Percentiles rank a stretch among this genome's conserved stretches.
phyloP scores from a whole-genome alignment of 92 coral and sea anemone species.

The Chrysogorgia sp. region DNA sequence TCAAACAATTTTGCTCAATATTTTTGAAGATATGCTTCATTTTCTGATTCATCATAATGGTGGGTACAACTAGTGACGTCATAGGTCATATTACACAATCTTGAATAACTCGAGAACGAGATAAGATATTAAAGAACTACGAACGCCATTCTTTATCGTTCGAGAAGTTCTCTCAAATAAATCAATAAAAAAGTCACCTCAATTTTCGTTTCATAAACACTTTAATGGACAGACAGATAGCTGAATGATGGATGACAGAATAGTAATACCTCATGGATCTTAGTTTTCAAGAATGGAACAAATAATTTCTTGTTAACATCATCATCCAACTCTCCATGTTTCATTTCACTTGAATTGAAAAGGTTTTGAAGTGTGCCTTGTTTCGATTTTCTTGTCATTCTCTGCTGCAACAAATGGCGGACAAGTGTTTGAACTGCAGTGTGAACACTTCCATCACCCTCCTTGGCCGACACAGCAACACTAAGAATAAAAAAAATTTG shows the following conservation, averaged over 20 bases:
- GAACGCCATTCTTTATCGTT: no score
- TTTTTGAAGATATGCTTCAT: no score
- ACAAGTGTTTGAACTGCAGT: constrained; percentile 94
- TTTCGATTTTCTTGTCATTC: constrained; percentile 64
- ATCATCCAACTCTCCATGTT: constrained; percentile 66
- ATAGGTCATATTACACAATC: no score
- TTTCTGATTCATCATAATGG: no score
- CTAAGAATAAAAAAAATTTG: constrained; percentile 49
- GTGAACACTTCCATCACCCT: constrained; percentile 94
- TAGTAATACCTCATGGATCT: constrained; percentile 74
- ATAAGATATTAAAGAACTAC: no score
- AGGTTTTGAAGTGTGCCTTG: constrained; percentile 47
- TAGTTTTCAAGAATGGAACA: constrained; percentile 78
- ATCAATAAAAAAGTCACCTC: no score
- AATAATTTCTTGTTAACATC: constrained; percentile 73
- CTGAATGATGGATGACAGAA: neutral
- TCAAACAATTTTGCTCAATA: no score
- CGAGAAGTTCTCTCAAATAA: no score
- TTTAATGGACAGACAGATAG: no score
- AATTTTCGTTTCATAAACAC: no score
- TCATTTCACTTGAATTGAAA: constrained; percentile 60
- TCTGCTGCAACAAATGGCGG: constrained; percentile 83
- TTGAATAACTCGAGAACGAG: no score
- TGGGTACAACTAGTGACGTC: no score
- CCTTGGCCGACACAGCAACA: constrained; percentile 97